Evolutionary conservation across 2,888 invertebrate species (phyloP).

Genomic region (Noctua comes): DNA sequence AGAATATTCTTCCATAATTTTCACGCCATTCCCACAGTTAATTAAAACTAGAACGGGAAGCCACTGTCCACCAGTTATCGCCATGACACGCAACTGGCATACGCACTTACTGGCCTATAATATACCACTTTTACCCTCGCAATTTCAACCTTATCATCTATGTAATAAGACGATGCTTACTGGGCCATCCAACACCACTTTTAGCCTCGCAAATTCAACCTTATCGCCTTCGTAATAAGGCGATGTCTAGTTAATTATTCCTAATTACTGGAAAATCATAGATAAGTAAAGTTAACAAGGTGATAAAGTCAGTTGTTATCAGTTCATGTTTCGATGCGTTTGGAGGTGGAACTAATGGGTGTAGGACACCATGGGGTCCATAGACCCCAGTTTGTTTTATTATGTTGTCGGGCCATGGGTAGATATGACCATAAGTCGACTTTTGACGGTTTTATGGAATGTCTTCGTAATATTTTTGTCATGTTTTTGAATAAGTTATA

Average conservation of each 20-base stretch:
- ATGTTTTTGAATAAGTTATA: slow-evolving; percentile 5
- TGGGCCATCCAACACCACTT: background rate
- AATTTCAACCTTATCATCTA: slow-evolving; percentile 30
- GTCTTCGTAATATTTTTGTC: slow-evolving; percentile 29
- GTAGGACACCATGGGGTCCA: slow-evolving; percentile 41
- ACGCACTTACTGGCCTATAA: slow-evolving; percentile 42
- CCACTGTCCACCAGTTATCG: slow-evolving; percentile 40
- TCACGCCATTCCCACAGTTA: slow-evolving; percentile 32
- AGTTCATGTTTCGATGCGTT: slow-evolving; percentile 63
- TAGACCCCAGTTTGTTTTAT: slow-evolving; percentile 43
- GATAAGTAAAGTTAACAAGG: slow-evolving; percentile 74
- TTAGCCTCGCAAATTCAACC: slow-evolving; percentile 25
- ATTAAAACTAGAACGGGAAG: slow-evolving; percentile 46
- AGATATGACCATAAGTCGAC: slow-evolving; percentile 34
- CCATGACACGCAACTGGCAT: slow-evolving; percentile 48
- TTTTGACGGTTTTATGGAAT: slow-evolving; percentile 17
- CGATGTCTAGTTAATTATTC: slow-evolving; percentile 8
- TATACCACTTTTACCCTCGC: background rate
- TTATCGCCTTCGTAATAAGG: slow-evolving; percentile 23
- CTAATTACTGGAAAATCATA: slow-evolving; percentile 65
- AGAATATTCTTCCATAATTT: slow-evolving; percentile 10
- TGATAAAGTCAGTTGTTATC: slow-evolving; percentile 70
- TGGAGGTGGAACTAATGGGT: slow-evolving; percentile 72
- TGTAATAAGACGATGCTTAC: slow-evolving; percentile 28
- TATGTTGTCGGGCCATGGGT: slow-evolving; percentile 38